These are phyloP conservation scores for Ptilodon capucinus DNA, from an alignment of 2,888 invertebrate species.

Conservation along the genomic window DNA sequence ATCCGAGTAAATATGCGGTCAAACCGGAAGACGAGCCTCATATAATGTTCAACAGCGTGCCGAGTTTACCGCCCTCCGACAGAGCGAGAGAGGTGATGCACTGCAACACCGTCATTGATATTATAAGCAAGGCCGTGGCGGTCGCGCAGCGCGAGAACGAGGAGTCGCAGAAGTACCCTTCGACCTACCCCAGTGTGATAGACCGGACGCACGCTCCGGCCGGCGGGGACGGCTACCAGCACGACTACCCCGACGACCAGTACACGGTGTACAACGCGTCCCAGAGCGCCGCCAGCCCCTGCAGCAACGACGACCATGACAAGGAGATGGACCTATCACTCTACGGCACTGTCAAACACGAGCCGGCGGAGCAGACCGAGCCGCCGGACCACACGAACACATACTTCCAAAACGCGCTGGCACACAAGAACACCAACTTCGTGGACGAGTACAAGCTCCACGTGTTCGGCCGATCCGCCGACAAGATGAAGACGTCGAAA, in stretches of 20 bases:
- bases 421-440: slow-evolving; percentile 56
- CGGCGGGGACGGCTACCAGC: slow-evolving; percentile 49
- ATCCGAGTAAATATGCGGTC: slow-evolving; percentile 72
- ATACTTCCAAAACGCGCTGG: slow-evolving; percentile 50
- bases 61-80: slow-evolving; percentile 80
- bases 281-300: slow-evolving; percentile 58
- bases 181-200: slow-evolving; percentile 61
- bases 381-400: slow-evolving; percentile 43
- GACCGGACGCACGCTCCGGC: slow-evolving; percentile 55
- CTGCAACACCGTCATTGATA: slow-evolving; percentile 79
- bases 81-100: slow-evolving; percentile 79
- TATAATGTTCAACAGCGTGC: slow-evolving; percentile 83
- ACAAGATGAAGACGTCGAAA: slow-evolving; percentile 57
- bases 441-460: slow-evolving; percentile 70
- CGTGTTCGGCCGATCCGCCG: slow-evolving; percentile 51
- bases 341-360: slow-evolving; percentile 68
- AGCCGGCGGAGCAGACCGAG: slow-evolving; percentile 49
- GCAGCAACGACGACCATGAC: slow-evolving; percentile 67
- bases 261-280: slow-evolving; percentile 58
- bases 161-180: slow-evolving; percentile 64
- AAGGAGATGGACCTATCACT: slow-evolving; percentile 79
- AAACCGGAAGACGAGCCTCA: slow-evolving; percentile 77
- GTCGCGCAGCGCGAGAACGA: slow-evolving; percentile 78
- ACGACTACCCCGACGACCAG: slow-evolving; percentile 66
- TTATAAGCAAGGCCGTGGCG: slow-evolving; percentile 78